Base-by-base conservation (phyloP, 2,888 invertebrate genomes). In the Catonia carolina region DNA sequence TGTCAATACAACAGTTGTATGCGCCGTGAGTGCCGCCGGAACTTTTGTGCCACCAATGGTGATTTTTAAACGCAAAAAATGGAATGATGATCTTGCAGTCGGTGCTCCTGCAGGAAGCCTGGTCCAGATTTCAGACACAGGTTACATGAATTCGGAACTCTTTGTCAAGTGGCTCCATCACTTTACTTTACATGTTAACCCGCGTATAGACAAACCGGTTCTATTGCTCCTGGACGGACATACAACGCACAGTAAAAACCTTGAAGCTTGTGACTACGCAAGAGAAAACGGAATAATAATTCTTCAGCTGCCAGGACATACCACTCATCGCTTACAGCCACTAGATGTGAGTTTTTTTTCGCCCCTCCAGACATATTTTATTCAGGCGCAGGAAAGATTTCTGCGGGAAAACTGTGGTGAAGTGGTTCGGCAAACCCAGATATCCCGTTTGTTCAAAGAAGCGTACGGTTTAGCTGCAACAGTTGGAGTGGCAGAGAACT, bases 21-120 rank as follows among this genome's bases (percentile, higher is more conserved):
- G 27, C 27, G 27, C 27, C 8, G 27, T 27, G 4, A 27, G 8
- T 27, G 4, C 27, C 5, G 27, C 27, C 4, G 27, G 27, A 6
- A 6, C 5, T 8, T 27, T 27, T 27, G 8, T 8, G 8, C 27
- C 27, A 27, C 27, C 5, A 27, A 27, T 27, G 27, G 8, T 27
- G 8, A 27, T 27, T 27, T 27, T 27, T 27, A 27, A 27, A 27
- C n/a, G 8, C 27, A 27, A 27, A 27, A 27, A 27, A 8, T 6
- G 8, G 27, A 4, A 27, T 4, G 5, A 27, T 45, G 2, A 54
- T 47, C 12, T 35, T 54, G 20, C 33, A 33, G 33, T 12, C 14
- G 35, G 42, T 17, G 42, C 31, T 42, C 23, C 27, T n/a, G 39
- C 52, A 6, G 52, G 52, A 52, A 37, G 52, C 39, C 23, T 52